phyloP scores from a whole-genome alignment of 2,113 vertebrate species.

The Alexandromys fortis region DNA sequence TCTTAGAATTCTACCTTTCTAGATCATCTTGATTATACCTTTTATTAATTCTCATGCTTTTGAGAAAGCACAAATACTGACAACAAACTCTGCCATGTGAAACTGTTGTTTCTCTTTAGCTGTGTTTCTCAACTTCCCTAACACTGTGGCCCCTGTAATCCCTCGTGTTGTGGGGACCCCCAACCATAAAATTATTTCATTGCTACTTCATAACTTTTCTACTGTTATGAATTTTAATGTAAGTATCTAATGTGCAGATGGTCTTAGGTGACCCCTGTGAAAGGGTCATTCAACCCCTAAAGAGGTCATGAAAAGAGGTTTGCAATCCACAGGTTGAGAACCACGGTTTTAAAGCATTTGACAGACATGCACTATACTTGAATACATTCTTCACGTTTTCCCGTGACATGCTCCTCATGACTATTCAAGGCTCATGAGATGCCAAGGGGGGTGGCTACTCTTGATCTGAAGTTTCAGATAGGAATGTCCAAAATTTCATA shows the following conservation, averaged over 20 bases:
- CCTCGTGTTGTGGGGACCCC: no score
- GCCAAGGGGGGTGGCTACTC: not conserved
- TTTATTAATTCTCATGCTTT: not conserved
- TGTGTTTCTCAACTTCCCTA: not conserved
- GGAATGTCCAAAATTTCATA: slow-evolving; percentile 19
- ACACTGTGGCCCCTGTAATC: not conserved
- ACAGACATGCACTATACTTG: not conserved
- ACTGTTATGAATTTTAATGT: not conserved
- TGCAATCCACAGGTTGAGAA: not conserved
- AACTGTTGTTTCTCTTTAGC: not conserved
- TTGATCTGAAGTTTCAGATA: not conserved
- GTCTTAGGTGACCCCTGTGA: not conserved
- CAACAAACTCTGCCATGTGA: not conserved
- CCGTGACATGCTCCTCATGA: not conserved
- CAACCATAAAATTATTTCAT: not conserved
- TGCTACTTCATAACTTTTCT: not conserved
- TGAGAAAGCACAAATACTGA: not conserved
- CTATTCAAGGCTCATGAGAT: not conserved
- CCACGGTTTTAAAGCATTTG: not conserved
- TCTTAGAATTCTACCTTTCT: not conserved
- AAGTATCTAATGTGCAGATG: not conserved
- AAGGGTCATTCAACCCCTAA: not conserved
- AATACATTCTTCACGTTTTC: not conserved
- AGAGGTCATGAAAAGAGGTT: no score
- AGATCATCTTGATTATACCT: not conserved